Evolutionary conservation across 2,888 invertebrate species (phyloP).

Genomic region (Agriopis leucophaearia): DNA sequence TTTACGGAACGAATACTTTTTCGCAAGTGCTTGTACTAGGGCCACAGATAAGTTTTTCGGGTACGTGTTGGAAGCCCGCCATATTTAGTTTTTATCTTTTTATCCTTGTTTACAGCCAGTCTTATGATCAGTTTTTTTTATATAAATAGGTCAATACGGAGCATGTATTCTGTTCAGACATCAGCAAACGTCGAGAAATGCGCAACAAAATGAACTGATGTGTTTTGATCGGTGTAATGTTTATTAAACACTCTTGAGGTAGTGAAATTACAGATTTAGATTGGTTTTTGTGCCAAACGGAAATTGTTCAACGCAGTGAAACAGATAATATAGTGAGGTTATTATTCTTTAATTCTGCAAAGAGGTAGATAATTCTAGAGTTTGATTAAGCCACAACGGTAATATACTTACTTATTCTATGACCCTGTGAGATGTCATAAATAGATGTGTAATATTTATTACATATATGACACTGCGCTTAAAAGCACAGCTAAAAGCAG

Average conservation of each 20-base stretch:
- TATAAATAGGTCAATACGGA: conserved; percentile 13
- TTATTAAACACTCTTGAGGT: neutral
- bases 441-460: no score
- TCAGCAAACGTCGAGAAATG: conserved; percentile 9
- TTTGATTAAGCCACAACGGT: no score
- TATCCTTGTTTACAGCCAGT: conserved; percentile 19
- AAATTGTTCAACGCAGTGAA: neutral
- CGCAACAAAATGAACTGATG: conserved; percentile 12
- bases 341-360: no score
- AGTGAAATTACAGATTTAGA: conserved; percentile 3
- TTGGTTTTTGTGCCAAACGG: neutral
- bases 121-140: conserved; percentile 18
- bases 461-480: no score
- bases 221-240: conserved; percentile 21
- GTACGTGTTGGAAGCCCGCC: conserved; percentile 28
- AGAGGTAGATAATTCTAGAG: no score
- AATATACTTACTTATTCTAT: no score
- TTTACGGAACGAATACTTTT: no score
- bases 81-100: conserved; percentile 34
- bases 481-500: no score
- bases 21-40: no score
- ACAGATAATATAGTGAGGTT: neutral
- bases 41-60: neutral
- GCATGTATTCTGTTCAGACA: conserved; percentile 3
- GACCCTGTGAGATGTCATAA: no score